These are phyloP conservation scores for Stomorhina lunata DNA, from an alignment of 2,888 invertebrate genomes.

Conservation along the genomic window DNA sequence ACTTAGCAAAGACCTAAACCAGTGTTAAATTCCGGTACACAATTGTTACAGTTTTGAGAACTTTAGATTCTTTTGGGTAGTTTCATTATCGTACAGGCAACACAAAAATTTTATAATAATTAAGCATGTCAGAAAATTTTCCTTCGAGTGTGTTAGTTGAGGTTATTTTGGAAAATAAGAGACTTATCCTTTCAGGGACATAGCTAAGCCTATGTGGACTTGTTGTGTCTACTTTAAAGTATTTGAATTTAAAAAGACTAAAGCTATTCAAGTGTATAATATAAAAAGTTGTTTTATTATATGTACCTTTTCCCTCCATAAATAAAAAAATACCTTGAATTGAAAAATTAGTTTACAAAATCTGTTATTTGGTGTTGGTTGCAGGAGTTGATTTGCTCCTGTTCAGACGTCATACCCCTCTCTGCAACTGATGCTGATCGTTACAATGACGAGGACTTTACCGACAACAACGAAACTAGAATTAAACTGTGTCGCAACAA, in stretches of 20 bases:
- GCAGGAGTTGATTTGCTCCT: constrained; percentile 85
- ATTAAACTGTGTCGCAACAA: constrained; percentile 44
- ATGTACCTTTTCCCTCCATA: constrained; percentile 44
- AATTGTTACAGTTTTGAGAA: too few relatives aligned
- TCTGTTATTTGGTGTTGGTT: constrained; percentile 82
- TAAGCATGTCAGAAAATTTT: too few relatives aligned
- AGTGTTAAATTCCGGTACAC: too few relatives aligned
- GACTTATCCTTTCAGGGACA: too few relatives aligned
- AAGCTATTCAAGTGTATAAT: constrained; percentile 66
- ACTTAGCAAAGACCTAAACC: too few relatives aligned
- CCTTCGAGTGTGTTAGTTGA: too few relatives aligned
- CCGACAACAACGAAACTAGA: constrained; percentile 44
- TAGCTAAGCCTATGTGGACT: too few relatives aligned
- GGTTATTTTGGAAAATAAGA: too few relatives aligned
- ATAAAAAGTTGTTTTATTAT: constrained; percentile 20
- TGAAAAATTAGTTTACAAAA: constrained; percentile 73
- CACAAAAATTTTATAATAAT: too few relatives aligned
- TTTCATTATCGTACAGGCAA: too few relatives aligned
- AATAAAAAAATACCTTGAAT: not conserved
- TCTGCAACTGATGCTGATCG: constrained; percentile 74
- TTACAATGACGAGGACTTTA: constrained; percentile 67
- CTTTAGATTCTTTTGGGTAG: too few relatives aligned
- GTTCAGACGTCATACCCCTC: constrained; percentile 82
- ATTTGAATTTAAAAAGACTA: constrained; percentile 50
- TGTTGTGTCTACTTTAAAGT: too few relatives aligned